Evolutionary conservation across 2,797 vertebrate genomes (phyloP), one percentile per base, ranked within the genome.

Genomic region (Lateolabrax maculatus): DNA sequence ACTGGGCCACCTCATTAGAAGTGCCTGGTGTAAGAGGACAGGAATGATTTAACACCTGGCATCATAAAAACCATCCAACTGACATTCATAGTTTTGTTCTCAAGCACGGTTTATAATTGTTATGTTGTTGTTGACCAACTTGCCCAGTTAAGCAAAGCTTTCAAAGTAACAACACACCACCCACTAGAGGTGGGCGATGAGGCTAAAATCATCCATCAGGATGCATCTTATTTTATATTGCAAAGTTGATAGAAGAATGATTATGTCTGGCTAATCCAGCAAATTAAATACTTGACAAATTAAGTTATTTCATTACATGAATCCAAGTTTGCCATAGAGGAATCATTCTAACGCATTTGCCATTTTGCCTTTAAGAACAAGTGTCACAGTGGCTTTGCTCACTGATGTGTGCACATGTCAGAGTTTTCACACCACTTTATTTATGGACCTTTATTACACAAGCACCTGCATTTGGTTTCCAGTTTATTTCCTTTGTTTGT

Each of bases 1-100:
- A 99, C 93, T 98, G 98, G 19, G 97, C 96, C 81, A 99, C 98
- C 93, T 99, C 98, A 41, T 98, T 97, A 18, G 98, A 99, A 2
- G 98, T 98, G 57, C 98, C 98, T 99, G 72, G 62, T 60, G 1
- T 60, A 53, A 73, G 15, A 75, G 25, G 16, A 76, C 16, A 71
- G 36, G 4, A 10, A 39, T 3, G 27, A 25, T 69, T 36, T 51
- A 27, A 81, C 37, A 69, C 27, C 6, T 31, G 27, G 12, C 23
- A 66, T 44, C 23, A 41, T 23, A 51, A 12, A 0, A n/a, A 10
- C n/a, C 12, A 56, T 13, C 19, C 8, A 3, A 36, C 13, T 36
- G 21, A 63, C 11, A 19, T 64, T 27, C 44, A 21, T 63, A 29
- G 36, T 10, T 57, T 29, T 31, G 9, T 21, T 41, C 16, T 23